Conservation (phyloP, 2,797 vertebrate species). For the Megalops cyprinoides region DNA sequence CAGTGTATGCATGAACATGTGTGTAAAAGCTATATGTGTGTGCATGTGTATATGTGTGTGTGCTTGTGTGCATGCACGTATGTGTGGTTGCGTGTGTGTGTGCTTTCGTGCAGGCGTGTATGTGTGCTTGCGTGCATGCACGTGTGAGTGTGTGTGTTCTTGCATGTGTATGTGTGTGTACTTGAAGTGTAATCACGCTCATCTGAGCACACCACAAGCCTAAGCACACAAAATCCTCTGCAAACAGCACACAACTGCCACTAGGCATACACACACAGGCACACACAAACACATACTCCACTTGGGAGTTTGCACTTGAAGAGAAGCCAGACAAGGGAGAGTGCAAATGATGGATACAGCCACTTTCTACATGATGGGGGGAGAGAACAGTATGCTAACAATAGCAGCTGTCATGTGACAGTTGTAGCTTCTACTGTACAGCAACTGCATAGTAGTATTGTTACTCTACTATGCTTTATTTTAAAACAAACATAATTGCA, state of each 20-base stretch:
- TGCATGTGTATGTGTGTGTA: neutral
- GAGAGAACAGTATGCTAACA: neutral
- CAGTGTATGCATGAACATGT: neutral
- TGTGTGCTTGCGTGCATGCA: neutral
- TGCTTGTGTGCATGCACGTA: neutral
- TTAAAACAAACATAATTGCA: constrained; percentile 16
- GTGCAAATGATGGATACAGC: neutral
- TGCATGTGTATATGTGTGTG: too few species aligned
- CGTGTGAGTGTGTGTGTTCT: neutral
- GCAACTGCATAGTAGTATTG: too few species aligned
- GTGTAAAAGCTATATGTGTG: too few species aligned
- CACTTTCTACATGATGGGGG: neutral
- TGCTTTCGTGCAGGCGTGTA: too few species aligned
- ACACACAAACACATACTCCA: neutral
- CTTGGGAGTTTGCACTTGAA: neutral
- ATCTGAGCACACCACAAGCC: constrained; percentile 30
- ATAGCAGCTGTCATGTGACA: neutral
- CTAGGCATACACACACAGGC: neutral
- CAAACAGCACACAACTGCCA: constrained; percentile 18
- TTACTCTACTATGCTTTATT: too few species aligned
- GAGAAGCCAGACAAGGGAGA: neutral
- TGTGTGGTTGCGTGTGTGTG: too few species aligned
- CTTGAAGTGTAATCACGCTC: constrained; percentile 23
- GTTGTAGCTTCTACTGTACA: neutral
- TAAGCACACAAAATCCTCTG: neutral